Conservation (phyloP, 2,797 vertebrate genomes). For the Urosaurus nigricauda region DNA sequence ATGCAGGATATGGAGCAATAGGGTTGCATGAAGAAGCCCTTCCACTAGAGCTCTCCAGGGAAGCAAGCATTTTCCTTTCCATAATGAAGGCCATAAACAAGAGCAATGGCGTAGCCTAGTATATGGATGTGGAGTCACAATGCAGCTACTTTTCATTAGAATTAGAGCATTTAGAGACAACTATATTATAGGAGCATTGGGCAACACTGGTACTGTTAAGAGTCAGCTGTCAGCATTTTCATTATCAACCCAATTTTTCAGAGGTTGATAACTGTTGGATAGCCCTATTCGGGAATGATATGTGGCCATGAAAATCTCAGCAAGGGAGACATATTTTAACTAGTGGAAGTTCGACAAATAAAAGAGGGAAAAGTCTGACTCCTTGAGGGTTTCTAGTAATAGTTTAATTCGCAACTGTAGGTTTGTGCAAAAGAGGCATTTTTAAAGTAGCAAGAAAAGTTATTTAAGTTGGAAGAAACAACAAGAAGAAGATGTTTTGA, state of each 20-base stretch:
- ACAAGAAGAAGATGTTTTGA: conserved; percentile 13
- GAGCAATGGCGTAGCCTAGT: conserved; percentile 53
- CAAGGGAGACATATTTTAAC: conserved; percentile 51
- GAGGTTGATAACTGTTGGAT: conserved; percentile 61
- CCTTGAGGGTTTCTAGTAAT: conserved; percentile 24
- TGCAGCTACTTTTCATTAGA: conserved; percentile 67
- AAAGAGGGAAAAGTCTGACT: conserved; percentile 44
- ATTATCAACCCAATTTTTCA: conserved; percentile 69
- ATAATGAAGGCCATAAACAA: conserved; percentile 68
- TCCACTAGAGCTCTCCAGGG: conserved; percentile 41
- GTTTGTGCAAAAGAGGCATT: conserved; percentile 13
- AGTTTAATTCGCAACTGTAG: conserved; percentile 1
- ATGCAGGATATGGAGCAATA: conserved; percentile 31
- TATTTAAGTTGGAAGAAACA: not conserved
- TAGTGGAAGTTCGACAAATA: conserved; percentile 39
- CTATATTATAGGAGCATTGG: conserved; percentile 35
- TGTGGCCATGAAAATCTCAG: conserved; percentile 51
- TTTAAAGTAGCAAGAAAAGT: conserved; percentile 11
- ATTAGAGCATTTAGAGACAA: conserved; percentile 65
- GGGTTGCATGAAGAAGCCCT: conserved; percentile 53
- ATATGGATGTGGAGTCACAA: conserved; percentile 64
- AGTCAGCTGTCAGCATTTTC: conserved; percentile 62
- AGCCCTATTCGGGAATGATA: conserved; percentile 39
- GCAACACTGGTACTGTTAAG: conserved; percentile 57
- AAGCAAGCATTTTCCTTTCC: conserved; percentile 60